Percentiles rank a stretch among this genome's conserved stretches.
Conservation (phyloP, 2,888 invertebrate genomes). For the Diplazon laetatorius region DNA sequence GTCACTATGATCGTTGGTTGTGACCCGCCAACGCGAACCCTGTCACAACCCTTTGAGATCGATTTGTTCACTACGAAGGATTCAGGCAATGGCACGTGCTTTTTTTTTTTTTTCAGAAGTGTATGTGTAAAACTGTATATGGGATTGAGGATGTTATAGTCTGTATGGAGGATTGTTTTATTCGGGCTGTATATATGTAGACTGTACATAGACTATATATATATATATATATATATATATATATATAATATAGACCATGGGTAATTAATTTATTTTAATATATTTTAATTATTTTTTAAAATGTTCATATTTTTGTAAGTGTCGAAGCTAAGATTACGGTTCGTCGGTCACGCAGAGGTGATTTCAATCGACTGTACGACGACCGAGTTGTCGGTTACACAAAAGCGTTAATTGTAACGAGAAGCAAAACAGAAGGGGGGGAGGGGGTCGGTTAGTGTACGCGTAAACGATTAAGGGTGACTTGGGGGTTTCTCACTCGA, state of each 20-base stretch:
- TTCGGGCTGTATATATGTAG: not conserved
- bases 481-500: conserved; percentile 31
- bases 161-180: too few relatives aligned
- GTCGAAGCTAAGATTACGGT: conserved; percentile 28
- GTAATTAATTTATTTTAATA: too few relatives aligned
- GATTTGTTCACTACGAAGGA: too few relatives aligned
- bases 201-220: too few relatives aligned
- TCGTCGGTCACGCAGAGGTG: conserved; percentile 44
- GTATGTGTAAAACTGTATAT: too few relatives aligned
- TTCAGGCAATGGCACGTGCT: too few relatives aligned
- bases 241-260: too few relatives aligned
- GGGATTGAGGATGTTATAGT: too few relatives aligned
- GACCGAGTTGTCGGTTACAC: conserved; percentile 27
- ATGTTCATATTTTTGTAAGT: not conserved
- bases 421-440: conserved; percentile 30
- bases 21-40: conserved; percentile 64
- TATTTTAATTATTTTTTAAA: too few relatives aligned
- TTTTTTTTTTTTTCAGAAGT: too few relatives aligned
- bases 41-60: conserved; percentile 62
- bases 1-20: conserved; percentile 54
- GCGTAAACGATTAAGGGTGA: conserved; percentile 39
- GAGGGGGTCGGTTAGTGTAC: too few relatives aligned
- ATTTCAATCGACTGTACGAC: conserved; percentile 27
- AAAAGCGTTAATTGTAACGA: conserved; percentile 40
- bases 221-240: too few relatives aligned